A percentile compares a stretch with the other conserved stretches of the same genome.
Conservation (phyloP, 1,140 invertebrate genomes). For the Philopotamus ludificatus region DNA sequence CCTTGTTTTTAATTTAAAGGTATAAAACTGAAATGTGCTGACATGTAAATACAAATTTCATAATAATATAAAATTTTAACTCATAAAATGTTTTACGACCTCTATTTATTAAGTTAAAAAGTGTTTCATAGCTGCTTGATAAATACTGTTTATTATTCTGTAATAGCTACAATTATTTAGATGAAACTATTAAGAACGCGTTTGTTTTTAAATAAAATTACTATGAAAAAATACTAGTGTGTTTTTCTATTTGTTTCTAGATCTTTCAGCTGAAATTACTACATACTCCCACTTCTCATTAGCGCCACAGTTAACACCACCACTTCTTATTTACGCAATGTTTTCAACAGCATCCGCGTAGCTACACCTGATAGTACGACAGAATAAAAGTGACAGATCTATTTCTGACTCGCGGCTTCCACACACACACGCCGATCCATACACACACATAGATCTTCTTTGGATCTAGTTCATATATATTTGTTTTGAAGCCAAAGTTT, state of each 20-base stretch:
- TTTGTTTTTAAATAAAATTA: too few relatives aligned
- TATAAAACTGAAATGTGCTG: too few relatives aligned
- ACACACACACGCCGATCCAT: neutral
- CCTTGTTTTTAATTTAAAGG: too few relatives aligned
- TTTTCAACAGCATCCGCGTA: slow-evolving; percentile 2
- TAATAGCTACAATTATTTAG: too few relatives aligned
- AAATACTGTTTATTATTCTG: too few relatives aligned
- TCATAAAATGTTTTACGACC: too few relatives aligned
- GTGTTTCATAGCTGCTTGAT: too few relatives aligned
- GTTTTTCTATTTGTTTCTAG: neutral
- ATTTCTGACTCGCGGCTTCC: slow-evolving; percentile 11
- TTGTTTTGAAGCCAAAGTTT: slow-evolving; percentile 40
- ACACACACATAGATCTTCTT: slow-evolving; percentile 3
- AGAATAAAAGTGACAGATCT: slow-evolving; percentile 27
- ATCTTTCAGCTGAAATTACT: neutral
- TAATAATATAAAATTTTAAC: too few relatives aligned
- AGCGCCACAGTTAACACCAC: neutral
- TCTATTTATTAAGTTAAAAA: too few relatives aligned
- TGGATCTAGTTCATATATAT: slow-evolving; percentile 31
- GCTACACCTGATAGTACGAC: slow-evolving; percentile 9
- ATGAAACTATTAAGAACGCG: too few relatives aligned
- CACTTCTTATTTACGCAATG: neutral
- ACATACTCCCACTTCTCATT: neutral
- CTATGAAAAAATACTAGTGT: neutral
- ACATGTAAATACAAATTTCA: too few relatives aligned